Evolutionary conservation across 2,797 vertebrate species (phyloP).

Genomic region (Tarsius wallacei): DNA sequence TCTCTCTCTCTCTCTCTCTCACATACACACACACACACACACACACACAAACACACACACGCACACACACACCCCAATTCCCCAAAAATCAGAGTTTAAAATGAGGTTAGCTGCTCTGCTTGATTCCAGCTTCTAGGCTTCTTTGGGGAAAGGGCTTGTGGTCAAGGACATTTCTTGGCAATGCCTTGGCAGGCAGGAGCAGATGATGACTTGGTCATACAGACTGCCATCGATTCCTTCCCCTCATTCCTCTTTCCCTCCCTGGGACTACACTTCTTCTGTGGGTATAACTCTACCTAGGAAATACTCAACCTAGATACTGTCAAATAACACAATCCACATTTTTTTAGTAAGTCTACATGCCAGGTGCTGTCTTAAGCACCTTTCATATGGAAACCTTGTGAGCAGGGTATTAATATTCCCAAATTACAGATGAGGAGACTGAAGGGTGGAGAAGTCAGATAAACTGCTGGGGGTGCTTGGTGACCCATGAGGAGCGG

Average conservation of each 20-base stretch:
- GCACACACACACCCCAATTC: no score
- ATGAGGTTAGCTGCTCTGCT: background rate
- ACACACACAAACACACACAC: background rate
- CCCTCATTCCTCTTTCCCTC: background rate
- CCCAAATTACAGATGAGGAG: background rate
- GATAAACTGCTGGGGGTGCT: fast-evolving
- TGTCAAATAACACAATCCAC: fast-evolving
- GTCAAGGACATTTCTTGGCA: background rate
- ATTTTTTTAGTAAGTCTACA: fast-evolving
- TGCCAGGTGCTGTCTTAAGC: fast-evolving
- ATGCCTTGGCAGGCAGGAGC: no score
- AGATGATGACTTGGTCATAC: no score
- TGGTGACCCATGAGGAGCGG: fast-evolving
- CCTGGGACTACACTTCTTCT: no score
- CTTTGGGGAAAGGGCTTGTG: background rate
- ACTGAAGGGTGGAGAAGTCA: no score
- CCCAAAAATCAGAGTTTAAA: background rate
- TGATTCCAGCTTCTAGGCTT: background rate
- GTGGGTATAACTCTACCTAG: fast-evolving
- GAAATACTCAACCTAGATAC: fast-evolving
- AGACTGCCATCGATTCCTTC: fast-evolving
- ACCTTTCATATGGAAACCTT: fast-evolving
- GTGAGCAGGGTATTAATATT: fast-evolving
- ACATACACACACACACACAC: fast-evolving
- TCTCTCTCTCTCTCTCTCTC: no score